Conservation (phyloP, 2,113 vertebrate species). For the Oxyura jamaicensis region DNA sequence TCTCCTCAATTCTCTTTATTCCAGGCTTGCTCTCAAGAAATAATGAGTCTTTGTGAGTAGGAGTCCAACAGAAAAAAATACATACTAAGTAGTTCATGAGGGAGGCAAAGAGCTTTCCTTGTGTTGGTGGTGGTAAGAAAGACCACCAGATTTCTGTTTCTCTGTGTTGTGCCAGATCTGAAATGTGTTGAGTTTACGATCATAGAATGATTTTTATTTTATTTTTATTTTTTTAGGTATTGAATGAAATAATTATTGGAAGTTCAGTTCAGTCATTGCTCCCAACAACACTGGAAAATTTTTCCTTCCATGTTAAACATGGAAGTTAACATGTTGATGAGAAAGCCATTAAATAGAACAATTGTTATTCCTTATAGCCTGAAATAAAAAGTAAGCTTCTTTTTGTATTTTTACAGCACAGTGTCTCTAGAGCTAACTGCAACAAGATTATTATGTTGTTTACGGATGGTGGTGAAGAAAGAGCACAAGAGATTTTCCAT, state of each 20-base stretch:
- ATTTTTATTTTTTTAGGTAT: neutral
- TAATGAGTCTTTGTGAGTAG: neutral
- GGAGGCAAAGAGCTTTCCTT: neutral
- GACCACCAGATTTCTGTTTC: neutral
- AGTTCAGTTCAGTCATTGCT: neutral
- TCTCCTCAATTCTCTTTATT: neutral
- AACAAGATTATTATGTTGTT: slow-evolving; percentile 99
- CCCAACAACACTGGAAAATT: neutral
- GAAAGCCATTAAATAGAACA: neutral
- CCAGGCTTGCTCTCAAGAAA: neutral
- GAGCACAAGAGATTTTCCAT: slow-evolving; percentile 91
- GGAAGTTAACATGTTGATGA: neutral
- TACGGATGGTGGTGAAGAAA: slow-evolving; percentile 96
- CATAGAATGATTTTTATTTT: neutral
- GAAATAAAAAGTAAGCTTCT: neutral
- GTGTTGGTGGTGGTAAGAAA: neutral
- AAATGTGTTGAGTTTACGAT: neutral
- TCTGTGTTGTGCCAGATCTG: neutral
- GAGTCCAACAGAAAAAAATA: neutral
- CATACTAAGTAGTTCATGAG: neutral
- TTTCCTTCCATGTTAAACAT: neutral
- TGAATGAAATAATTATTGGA: neutral
- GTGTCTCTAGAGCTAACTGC: slow-evolving; percentile 94
- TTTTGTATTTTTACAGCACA: slow-evolving; percentile 79
- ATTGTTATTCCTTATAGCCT: neutral